Base-by-base conservation (phyloP, 2,888 invertebrate species). In the Notodonta dromedarius region DNA sequence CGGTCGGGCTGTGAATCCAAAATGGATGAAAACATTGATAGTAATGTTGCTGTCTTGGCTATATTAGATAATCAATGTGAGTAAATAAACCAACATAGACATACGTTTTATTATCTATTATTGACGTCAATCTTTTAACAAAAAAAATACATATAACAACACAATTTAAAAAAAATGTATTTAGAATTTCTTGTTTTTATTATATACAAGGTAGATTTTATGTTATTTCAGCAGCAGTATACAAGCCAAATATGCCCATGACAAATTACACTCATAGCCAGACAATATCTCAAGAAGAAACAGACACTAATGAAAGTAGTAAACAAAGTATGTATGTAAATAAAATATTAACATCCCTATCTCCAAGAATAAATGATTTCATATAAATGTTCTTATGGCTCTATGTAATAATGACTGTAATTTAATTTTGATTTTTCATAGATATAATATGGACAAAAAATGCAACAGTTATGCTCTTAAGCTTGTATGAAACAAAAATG, bases 381-480 rank as follows among this genome's bases (percentile, higher is more conserved):
- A 42, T 11, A 12, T 4, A 11, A 40, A 40, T 40, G 9, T 40
- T 9, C 6, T 8, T 12, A 42, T 42, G 11, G 11, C 42, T 11
- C 4, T 9, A 42, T 9, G 11, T 42, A 42, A 50, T 40, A 16
- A 42, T 48, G 13, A 42, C 9, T 9, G 40, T 52, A 56, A 53
- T 14, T 48, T 24, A 24, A 24, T 57, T 56, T 11, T 48, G 35
- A 6, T 63, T 40, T 61, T 64, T 72, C 76, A 42, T 72, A 89
- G 88, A 85, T 74, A 83, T 86, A 14, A 84, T 86, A 69, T 89
- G 88, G 88, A 87, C 88, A 58, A 87, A 87, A 72, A 84, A 86
- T 73, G 83, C 88, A 39, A 88, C 87, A 59, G 64, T 87, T 13
- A 83, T 85, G 76, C 80, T 89, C 58, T 67, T 89, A 67, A 87